phyloP scores from a whole-genome alignment of 2,113 vertebrate genomes.

The Sciurus niger region DNA sequence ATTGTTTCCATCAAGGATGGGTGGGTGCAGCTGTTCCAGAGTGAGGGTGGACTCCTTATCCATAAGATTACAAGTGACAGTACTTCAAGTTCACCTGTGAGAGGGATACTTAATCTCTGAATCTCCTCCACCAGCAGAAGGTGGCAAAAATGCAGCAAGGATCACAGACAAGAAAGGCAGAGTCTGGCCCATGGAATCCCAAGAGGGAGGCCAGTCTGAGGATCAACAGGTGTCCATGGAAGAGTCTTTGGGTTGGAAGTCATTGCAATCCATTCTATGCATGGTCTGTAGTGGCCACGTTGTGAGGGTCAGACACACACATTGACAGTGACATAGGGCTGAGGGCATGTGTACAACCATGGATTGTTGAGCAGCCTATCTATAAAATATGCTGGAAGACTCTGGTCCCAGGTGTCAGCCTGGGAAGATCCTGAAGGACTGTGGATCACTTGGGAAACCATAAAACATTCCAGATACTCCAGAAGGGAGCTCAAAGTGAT shows the following conservation, averaged over 20 bases:
- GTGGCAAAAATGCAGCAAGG: background rate
- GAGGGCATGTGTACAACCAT: background rate
- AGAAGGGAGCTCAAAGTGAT: no score
- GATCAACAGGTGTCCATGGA: background rate
- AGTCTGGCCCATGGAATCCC: background rate
- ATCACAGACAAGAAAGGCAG: background rate
- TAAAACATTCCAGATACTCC: no score
- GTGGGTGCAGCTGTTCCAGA: background rate
- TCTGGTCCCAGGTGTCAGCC: no score
- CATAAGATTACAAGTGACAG: background rate
- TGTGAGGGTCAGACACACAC: background rate
- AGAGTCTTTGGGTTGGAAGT: background rate
- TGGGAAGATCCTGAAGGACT: no score
- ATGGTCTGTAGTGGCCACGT: background rate
- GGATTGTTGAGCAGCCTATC: background rate
- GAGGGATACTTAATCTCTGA: background rate
- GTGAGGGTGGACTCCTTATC: background rate
- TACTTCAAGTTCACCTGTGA: background rate
- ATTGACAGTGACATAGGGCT: background rate
- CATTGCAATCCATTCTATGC: background rate
- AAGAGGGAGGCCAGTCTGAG: rapidly evolving
- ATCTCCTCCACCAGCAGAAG: no score
- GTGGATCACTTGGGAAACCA: no score
- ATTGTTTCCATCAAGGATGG: no score
- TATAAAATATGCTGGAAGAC: no score